Evolutionary conservation across 2,113 vertebrate genomes (phyloP), one percentile per base, ranked within the genome.

Genomic region (Salvelinus alpinus): DNA sequence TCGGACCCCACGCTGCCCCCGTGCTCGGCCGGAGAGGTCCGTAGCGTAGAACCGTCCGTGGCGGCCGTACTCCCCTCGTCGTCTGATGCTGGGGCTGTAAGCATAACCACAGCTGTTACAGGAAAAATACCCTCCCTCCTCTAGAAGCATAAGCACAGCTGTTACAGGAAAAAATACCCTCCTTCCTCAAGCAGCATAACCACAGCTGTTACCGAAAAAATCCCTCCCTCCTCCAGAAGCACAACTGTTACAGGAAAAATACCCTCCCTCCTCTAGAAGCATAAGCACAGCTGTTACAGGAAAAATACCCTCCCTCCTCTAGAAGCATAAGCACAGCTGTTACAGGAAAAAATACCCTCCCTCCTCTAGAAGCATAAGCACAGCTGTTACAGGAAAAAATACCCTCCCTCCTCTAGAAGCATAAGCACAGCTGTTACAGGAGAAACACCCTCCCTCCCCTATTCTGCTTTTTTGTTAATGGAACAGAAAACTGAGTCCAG

Each of bases 1-100:
- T 99, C 98, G 0, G 98, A 99, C 88, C 98, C 97, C 91, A 98
- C 97, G 9, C 98, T 99, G 75, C 98, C 98, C 0, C 97, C 98
- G 0, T 99, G 98, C 90, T 99, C 98, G 0, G 98, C 98, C 5
- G 98, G 98, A 1, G 98, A 99, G 0, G 98, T 99, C 78, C 98
- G 94, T 77, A 99, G 93, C 0, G 97, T 99, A 2, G 98, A 99
- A 82, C 98, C 98, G 9, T 99, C 98, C 0, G 97, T 99, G 2
- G 98, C 98, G 4, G 97, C 97, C 1, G 98, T 99, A 93, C 97
- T 99, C 92, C 98, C 98, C 86, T 99, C 98, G 14, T 99, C 98
- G 13, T 99, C 98, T 13, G 98, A 99, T 62, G 98, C 98, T 92
- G 97, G 98, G 95, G 98, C 98, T 99, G 93, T 93, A 96, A 96